Base-by-base conservation (phyloP, 1,140 invertebrate genomes). In the Subanguina moxae region DNA sequence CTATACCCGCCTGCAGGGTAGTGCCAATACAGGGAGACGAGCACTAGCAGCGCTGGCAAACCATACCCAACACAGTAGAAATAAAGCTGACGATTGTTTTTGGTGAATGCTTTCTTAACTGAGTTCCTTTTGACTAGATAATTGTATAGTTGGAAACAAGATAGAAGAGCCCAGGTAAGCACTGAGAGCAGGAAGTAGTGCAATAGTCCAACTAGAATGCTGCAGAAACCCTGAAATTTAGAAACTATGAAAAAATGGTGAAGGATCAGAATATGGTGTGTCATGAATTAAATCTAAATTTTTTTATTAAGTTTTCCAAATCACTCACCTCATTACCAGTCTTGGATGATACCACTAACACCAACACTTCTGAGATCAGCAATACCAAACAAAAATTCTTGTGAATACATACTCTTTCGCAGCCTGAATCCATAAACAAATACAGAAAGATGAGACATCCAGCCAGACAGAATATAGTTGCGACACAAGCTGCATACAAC, bases 141-240 rank as follows among this genome's bases (percentile, higher is more conserved):
- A n/a, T 21, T 11, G 42, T 48, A 48, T 13, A 64, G n/a, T n/a
- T 64, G 62, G 28, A 21, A n/a, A 13, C 43, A 43, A 32, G 45
- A 43, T 48, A 64, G 42, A 23, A 64, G 62, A 11, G 62, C 52
- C 62, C 62, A 64, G 32, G 43, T 38, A 23, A 64, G 62, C 42
- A 48, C n/a, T n/a, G 30, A 17, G 1, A 64, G 38, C 62, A 64
- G 43, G 19, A 64, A 21, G 42, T 64, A 64, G 28, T 56, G 1
- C 17, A 64, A 32, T 25, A 23, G 1, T 5, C 45, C 28, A 17
- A 32, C 62, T 7, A 38, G 23, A 27, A 21, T 17, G 8, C 27
- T 57, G 62, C 62, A 64, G 17, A 61, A 1, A 9, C 7, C 38
- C 58, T 61, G 28, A 61, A 61, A 27, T 61, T 9, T 9, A 61